Evolutionary conservation across 2,797 vertebrate genomes (phyloP).

Genomic region (Microctenopoma stevenorrisi): DNA sequence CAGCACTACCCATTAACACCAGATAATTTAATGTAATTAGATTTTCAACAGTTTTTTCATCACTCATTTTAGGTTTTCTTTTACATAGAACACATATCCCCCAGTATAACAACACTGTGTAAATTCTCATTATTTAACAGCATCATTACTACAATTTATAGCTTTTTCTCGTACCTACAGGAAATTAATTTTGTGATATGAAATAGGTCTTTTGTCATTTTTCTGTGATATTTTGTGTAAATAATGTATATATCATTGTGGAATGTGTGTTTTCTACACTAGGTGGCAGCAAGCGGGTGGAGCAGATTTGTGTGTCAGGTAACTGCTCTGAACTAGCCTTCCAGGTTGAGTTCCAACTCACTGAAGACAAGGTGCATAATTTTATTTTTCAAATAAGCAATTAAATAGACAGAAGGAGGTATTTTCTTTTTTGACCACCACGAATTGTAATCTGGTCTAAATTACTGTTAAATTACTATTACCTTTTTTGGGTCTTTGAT

Average conservation of each 20-base stretch:
- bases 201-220: background rate
- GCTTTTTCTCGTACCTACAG: background rate
- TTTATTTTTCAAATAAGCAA: background rate
- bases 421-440: too few species aligned
- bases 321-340: slow-evolving; percentile 83
- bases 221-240: background rate
- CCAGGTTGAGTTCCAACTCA: slow-evolving; percentile 88
- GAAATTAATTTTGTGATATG: background rate
- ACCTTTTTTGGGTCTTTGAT: too few species aligned
- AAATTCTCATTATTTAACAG: background rate
- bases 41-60: too few species aligned
- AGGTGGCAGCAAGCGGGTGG: slow-evolving; percentile 78
- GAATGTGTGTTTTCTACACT: slow-evolving; percentile 28
- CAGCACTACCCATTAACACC: too few species aligned
- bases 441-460: too few species aligned
- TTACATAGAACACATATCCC: too few species aligned
- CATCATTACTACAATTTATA: background rate
- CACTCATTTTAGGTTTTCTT: too few species aligned
- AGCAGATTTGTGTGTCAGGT: slow-evolving; percentile 83
- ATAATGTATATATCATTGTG: too few species aligned
- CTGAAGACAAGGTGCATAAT: slow-evolving; percentile 84
- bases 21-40: too few species aligned
- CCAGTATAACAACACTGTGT: too few species aligned
- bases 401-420: background rate
- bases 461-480: too few species aligned